phyloP scores from a whole-genome alignment of 2,888 invertebrate species.

The Chaetogeoica ovagalla region DNA sequence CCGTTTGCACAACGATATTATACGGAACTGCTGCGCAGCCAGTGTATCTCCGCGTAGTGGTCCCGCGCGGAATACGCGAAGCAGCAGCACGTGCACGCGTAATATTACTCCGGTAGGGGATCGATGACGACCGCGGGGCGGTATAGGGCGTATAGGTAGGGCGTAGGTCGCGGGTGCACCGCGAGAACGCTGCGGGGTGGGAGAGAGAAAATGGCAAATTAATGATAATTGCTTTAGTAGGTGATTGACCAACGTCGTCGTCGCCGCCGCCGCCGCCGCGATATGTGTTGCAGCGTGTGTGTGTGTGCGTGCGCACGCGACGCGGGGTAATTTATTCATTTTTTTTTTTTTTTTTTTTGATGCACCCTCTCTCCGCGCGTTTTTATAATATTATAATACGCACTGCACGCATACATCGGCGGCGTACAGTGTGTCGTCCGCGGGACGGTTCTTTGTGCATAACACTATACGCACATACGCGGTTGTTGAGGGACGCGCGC shows the following conservation, averaged over 20 bases:
- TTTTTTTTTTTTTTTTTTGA: not conserved
- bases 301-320: not conserved
- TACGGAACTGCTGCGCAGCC: too few species aligned
- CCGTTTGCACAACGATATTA: too few species aligned
- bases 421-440: too few species aligned
- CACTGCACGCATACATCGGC: too few species aligned
- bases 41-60: too few species aligned
- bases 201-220: slow-evolving; percentile 56
- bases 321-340: slow-evolving; percentile 42
- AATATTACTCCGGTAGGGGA: not conserved
- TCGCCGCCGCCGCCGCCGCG: too few species aligned
- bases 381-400: slow-evolving; percentile 9
- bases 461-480: too few species aligned
- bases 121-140: slow-evolving; percentile 4
- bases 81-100: too few species aligned
- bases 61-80: too few species aligned
- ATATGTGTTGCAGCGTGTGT: not conserved
- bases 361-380: not conserved
- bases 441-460: too few species aligned
- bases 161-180: not conserved
- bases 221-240: slow-evolving; percentile 45
- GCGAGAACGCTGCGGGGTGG: not conserved
- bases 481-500: not conserved
- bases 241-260: slow-evolving; percentile 45
- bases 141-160: not conserved